Base-by-base conservation (phyloP, 1,140 invertebrate species). In the Sesamia nonagrioides region DNA sequence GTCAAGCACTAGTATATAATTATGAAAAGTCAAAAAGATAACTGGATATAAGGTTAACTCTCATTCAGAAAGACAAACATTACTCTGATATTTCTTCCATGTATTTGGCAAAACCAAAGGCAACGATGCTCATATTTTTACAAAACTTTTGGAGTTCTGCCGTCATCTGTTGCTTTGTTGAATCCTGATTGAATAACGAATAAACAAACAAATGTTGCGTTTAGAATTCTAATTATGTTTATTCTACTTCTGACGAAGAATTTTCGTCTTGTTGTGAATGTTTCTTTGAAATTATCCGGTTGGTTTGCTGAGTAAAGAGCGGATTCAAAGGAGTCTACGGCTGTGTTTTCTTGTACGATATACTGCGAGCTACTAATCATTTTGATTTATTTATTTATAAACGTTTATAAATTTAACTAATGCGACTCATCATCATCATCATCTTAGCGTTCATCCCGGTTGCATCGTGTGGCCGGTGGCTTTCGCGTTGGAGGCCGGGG, bases 151-250 rank as follows among this genome's bases (percentile, higher is more conserved):
- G 3, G 27, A 58, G 9, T 58, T 50, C 45, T 21, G 0, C 9
- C 54, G 6, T 58, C 21, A 27, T 58, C 54, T 58, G 54, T 21
- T 54, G 52, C 52, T 21, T 11, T 18, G 52, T 58, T 58, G 21
- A 58, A 58, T 58, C 11, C 54, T 58, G 54, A 33, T 58, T 58
- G 54, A 58, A 58, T 56, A 56, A 56, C 54, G 13, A 56, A 56
- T 27, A 56, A 56, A 56, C 54, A 58, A 58, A 58, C 21, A 58
- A 56, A 56, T 33, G 54, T 27, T 58, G 21, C 21, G 18, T 33
- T 11, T 33, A 15, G 54, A 58, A 58, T 58, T 33, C 18, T 58
- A 58, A 58, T 58, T 27, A 58, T 11, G 54, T 58, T 58, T 58
- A 33, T 58, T 58, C 27, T 58, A 58, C 21, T 58, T 58, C 33